Evolutionary conservation across 2,113 vertebrate genomes (phyloP).

Genomic region (Xiphophorus couchianus): DNA sequence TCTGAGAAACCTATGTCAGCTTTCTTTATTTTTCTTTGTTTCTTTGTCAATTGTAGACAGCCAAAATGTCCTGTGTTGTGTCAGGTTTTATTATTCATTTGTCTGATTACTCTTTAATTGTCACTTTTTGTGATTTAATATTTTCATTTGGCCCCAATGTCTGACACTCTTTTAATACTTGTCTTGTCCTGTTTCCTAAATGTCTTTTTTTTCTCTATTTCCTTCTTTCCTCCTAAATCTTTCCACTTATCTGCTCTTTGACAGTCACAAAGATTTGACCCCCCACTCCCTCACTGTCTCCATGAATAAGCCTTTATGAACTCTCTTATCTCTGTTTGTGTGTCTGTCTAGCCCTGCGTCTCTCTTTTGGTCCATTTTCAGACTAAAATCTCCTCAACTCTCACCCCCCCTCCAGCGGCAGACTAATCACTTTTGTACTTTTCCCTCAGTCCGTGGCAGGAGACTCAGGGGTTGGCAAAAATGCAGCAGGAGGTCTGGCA

Average conservation of each 20-base stretch:
- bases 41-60: slow-evolving; percentile 7
- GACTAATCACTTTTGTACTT: slow-evolving; percentile 79
- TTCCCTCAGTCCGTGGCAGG: slow-evolving; percentile 69
- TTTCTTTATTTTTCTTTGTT: slow-evolving; percentile 25
- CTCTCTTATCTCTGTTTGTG: slow-evolving; percentile 61
- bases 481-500: slow-evolving; percentile 59
- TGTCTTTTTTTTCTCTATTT: slow-evolving; percentile 47
- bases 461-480: slow-evolving; percentile 62
- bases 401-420: slow-evolving; percentile 50
- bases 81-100: neutral
- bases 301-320: slow-evolving; percentile 65
- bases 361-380: slow-evolving; percentile 55
- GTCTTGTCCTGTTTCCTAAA: slow-evolving; percentile 41
- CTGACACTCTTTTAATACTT: slow-evolving; percentile 37
- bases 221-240: slow-evolving; percentile 43
- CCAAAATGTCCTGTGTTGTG: neutral
- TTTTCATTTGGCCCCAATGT: slow-evolving; percentile 20
- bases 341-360: slow-evolving; percentile 53
- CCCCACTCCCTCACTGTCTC: slow-evolving; percentile 66
- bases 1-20: slow-evolving; percentile 47
- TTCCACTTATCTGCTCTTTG: slow-evolving; percentile 67
- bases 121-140: slow-evolving; percentile 19
- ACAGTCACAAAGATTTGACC: slow-evolving; percentile 63
- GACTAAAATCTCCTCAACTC: neutral
- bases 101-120: slow-evolving; percentile 6